Conservation (phyloP, 1,140 invertebrate genomes). For the Mamestra configurata region DNA sequence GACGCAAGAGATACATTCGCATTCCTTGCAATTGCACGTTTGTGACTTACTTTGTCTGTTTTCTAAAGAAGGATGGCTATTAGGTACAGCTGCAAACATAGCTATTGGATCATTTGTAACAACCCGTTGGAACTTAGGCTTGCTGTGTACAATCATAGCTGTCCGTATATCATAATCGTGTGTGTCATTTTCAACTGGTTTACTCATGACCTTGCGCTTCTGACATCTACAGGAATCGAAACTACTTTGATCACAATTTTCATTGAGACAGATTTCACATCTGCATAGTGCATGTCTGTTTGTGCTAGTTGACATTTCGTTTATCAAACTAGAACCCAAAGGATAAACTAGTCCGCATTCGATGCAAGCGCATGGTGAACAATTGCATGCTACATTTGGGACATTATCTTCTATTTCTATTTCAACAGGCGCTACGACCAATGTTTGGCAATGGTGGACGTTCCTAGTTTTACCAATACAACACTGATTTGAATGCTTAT, state of each 20-base stretch:
- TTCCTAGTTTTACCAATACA: constrained; percentile 56
- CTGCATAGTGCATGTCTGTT: constrained; percentile 57
- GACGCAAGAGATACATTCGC: constrained; percentile 64
- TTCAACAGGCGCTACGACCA: constrained; percentile 60
- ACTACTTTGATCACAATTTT: constrained; percentile 57
- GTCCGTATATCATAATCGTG: constrained; percentile 68
- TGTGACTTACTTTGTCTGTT: constrained; percentile 18
- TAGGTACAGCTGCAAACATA: constrained; percentile 53
- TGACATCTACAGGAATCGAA: constrained; percentile 63
- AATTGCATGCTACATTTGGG: constrained; percentile 60
- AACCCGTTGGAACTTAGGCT: neutral
- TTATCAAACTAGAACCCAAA: constrained; percentile 56
- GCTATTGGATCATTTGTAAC: constrained; percentile 44
- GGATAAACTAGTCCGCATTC: constrained; percentile 63
- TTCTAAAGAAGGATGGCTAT: constrained; percentile 9
- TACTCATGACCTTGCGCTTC: constrained; percentile 58
- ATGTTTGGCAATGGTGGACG: constrained; percentile 26
- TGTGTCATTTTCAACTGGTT: constrained; percentile 60
- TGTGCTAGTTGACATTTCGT: constrained; percentile 62
- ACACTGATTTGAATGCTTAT: constrained; percentile 68
- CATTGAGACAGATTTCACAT: constrained; percentile 63
- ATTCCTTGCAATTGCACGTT: constrained; percentile 53
- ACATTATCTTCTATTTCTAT: constrained; percentile 44
- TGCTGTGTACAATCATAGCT: constrained; percentile 29
- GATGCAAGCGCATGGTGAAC: constrained; percentile 70